Evolutionary conservation across 2,113 vertebrate genomes (phyloP), one percentile per base, ranked within the genome.

Genomic region (Protomyctophum bolini): DNA sequence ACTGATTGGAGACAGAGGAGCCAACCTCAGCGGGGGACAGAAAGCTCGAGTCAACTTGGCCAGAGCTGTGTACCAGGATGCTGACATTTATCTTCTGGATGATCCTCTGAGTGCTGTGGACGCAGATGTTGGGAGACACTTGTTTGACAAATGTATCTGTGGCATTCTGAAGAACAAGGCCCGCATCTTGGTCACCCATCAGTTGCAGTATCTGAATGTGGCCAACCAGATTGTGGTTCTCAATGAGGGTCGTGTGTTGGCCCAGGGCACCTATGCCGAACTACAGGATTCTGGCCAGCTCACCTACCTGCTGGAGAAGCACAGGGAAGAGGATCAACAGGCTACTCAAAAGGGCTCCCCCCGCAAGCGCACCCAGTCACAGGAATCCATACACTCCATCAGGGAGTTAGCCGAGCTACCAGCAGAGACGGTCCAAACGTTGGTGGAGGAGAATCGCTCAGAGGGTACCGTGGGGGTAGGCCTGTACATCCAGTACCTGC

Each of bases 131-230:
- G 90, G 94, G 68, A 93, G 90, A 70, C 94, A 96, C 75, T 79
- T 96, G 60, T 96, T 96, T 85, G 94, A 96, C 77, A 96, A 95
- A 61, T 96, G 95, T 77, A 95, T 96, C 74, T 94, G 94, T 85
- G 93, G 95, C 49, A 80, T 94, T 8, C 89, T 96, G 63, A 90
- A 91, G n/a, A 91, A 94, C 78, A 96, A 96, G 79, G 74, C 94
- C 72, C 91, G 89, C 59, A 92, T 96, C 82, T 88, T 96, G 76
- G 95, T 96, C 68, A 96, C 95, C 33, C 95, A 96, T 62, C 95
- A 96, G 84, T 69, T 96, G 59, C 95, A 96, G 7, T 96, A 94
- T 85, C 92, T 96, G 8, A 92, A 81, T 82, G 89, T 92, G 70
- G 94, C 94, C 63, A 91, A 87, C 83, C 93, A 95, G 73, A 96